Base-by-base conservation (phyloP, 2,888 invertebrate species). In the Chromoteleia sp. region DNA sequence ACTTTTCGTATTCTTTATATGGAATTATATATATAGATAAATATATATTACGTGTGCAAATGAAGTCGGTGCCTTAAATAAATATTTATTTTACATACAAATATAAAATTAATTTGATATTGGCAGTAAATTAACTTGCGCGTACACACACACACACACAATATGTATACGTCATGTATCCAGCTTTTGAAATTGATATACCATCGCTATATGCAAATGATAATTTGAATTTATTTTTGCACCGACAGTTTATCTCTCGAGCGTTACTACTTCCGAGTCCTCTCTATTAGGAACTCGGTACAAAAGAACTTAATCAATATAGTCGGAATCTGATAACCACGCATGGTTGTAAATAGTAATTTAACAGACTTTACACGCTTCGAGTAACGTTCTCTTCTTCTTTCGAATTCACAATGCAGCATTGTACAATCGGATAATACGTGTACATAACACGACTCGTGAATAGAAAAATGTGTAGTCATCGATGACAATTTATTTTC, bases 321-420 rank as follows among this genome's bases (percentile, higher is more conserved):
- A 59, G 39, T 59, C 70, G n/a, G 39, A 50, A 45, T 14, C 39
- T 39, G 17, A 48, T 59, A 43, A 56, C 12, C 19, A 68, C 41
- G 33, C 50, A 39, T 58, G 70, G 7, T 48, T 58, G 70, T 59
- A 65, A 65, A 65, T 50, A 65, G 65, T 65, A 43, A 30, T 65
- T 65, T 65, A 65, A 65, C 65, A 39, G 65, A 65, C 65, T 65
- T 50, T 63, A 63, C 63, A 63, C 63, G 63, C 63, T 15, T 14
- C 21, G 45, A 33, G 48, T 63, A 61, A 61, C 61, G n/a, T 45
- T 36, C 12, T 50, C 39, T 15, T 21, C 48, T 36, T 33, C 36
- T 36, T 45, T 48, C 25, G 48, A 63, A 63, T 48, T 12, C 63
- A 48, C 29, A 63, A 48, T 36, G 33, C 30, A n/a, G 15, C 8